These are phyloP conservation scores for Xestia c-nigrum DNA, from an alignment of 2,888 invertebrate species.

Conservation along the genomic window DNA sequence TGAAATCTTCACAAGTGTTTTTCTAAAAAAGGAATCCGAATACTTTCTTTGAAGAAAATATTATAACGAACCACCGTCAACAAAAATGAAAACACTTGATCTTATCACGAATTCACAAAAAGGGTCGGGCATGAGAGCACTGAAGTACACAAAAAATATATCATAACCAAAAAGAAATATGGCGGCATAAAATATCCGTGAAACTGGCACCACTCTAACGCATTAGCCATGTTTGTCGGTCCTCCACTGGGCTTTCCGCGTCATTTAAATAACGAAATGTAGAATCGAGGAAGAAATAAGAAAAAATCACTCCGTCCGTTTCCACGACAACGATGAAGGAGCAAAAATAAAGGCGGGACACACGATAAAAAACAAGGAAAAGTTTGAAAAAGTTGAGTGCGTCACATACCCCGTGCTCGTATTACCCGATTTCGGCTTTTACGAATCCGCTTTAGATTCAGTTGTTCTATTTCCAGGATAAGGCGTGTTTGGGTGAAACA, in stretches of 20 bases:
- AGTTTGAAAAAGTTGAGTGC: conserved; percentile 54
- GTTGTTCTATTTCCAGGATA: conserved; percentile 42
- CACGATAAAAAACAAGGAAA: conserved; percentile 61
- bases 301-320: conserved; percentile 72
- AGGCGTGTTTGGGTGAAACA: conserved; percentile 32
- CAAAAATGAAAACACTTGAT: conserved; percentile 24
- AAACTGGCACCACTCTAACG: conserved; percentile 55
- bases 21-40: background rate
- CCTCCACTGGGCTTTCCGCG: conserved; percentile 71
- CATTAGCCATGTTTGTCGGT: conserved; percentile 66
- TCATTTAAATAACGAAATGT: conserved; percentile 83
- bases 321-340: conserved; percentile 57
- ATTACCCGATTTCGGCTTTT: conserved; percentile 46
- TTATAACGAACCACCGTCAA: conserved; percentile 16
- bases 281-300: conserved; percentile 68
- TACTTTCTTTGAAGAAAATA: conserved; percentile 1
- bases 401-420: conserved; percentile 30
- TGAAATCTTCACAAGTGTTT: background rate
- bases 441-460: conserved; percentile 45
- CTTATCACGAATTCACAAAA: conserved; percentile 33
- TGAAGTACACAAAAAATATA: conserved; percentile 36
- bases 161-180: conserved; percentile 48
- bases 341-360: conserved; percentile 51
- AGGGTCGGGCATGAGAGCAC: conserved; percentile 27
- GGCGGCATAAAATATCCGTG: conserved; percentile 45